phyloP scores from a whole-genome alignment of 2,797 vertebrate genomes.

The Lepidocolaptes lacrymiger region DNA sequence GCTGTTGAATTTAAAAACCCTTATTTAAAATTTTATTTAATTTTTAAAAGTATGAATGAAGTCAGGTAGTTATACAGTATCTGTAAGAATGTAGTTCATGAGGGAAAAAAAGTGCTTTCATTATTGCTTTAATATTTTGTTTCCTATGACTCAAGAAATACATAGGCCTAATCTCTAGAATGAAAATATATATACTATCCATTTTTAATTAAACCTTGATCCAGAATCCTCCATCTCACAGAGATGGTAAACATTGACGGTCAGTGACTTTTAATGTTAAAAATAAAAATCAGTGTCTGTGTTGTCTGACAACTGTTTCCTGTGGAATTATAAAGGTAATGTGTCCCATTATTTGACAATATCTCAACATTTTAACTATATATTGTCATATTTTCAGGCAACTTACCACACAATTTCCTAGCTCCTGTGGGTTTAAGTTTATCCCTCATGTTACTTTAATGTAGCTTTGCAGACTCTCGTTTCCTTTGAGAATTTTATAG shows the following conservation, averaged over 20 bases:
- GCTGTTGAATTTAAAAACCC: background rate
- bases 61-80: background rate
- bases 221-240: background rate
- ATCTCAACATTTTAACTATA: background rate
- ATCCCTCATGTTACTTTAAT: background rate
- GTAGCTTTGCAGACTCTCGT: background rate
- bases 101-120: background rate
- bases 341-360: background rate
- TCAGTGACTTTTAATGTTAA: background rate
- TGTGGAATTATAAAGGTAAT: background rate
- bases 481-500: background rate
- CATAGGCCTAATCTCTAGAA: background rate
- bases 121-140: background rate
- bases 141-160: background rate
- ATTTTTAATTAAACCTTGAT: background rate
- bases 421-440: background rate
- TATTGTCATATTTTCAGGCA: background rate
- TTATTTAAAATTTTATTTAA: too few species aligned
- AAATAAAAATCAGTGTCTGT: background rate
- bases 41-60: background rate
- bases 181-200: background rate
- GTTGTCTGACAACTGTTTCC: background rate
- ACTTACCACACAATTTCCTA: background rate
- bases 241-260: background rate
- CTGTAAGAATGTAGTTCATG: background rate